A percentile compares a stretch with the other conserved stretches of the same genome.
Conservation (phyloP, 2,797 vertebrate species). For the Phataginus tetradactyla region DNA sequence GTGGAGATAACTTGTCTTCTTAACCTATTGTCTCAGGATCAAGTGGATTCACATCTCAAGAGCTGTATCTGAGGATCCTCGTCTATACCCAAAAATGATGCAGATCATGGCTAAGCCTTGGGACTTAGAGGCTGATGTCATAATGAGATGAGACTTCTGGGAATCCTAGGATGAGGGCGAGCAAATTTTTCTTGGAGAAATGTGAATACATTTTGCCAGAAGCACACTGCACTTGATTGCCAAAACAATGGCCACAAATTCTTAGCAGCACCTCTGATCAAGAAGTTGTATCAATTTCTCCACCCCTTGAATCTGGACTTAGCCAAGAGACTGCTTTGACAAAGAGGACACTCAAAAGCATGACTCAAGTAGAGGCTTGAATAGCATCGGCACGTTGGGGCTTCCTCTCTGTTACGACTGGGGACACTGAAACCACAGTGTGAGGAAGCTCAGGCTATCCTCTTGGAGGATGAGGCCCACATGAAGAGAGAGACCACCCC, state of each 20-base stretch:
- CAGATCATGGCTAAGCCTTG: background rate
- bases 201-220: background rate
- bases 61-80: background rate
- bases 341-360: background rate
- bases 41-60: background rate
- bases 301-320: background rate
- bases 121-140: background rate
- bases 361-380: background rate
- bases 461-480: background rate
- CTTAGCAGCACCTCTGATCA: background rate
- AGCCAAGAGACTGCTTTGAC: background rate
- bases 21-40: background rate
- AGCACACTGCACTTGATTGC: background rate
- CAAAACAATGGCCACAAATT: background rate
- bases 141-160: background rate
- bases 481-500: background rate
- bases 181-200: background rate
- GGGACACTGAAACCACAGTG: background rate
- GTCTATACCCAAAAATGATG: background rate
- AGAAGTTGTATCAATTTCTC: background rate
- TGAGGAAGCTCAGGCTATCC: background rate
- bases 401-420: background rate
- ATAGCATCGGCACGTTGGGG: accelerated
- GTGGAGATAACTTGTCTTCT: background rate
- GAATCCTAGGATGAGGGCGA: background rate